These are phyloP conservation scores for Bos taurus DNA, from an alignment of 2,113 vertebrate species.

Conservation along the genomic window ARS-UCD2.0 NC_037336.1:86409001-86409500, in stretches of 20 bases:
- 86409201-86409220: background rate
- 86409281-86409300: background rate
- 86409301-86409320: background rate
- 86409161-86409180: background rate
- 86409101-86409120: constrained; percentile 46
- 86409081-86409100: constrained; percentile 50
- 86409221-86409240: background rate
- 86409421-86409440: background rate
- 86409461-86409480: background rate
- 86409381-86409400: background rate
- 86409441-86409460: background rate
- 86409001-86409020: constrained; percentile 62
- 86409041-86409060: constrained; percentile 62
- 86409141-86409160: background rate
- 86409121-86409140: constrained; percentile 1
- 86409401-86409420: background rate
- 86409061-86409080: constrained; percentile 59
- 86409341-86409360: background rate
- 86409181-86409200: background rate
- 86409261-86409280: background rate
- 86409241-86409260: background rate
- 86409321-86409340: background rate
- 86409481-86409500: background rate
- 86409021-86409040: constrained; percentile 58
- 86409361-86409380: background rate